Percentiles rank a stretch among this genome's conserved stretches.
Evolutionary conservation across 2,888 invertebrate species (phyloP).

Genomic region (Dynastes tityus): DNA sequence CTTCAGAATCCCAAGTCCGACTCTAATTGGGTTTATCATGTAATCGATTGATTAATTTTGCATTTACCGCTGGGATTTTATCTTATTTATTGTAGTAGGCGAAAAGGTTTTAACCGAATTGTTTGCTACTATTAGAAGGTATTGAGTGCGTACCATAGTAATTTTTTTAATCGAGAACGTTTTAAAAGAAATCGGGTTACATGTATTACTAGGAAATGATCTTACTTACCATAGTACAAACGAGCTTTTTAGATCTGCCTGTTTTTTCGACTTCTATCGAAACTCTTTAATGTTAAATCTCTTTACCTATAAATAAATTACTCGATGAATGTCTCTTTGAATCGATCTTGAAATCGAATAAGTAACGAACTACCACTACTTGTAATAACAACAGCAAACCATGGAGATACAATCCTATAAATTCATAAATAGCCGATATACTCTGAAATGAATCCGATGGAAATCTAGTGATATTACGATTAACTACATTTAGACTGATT

Average conservation of each 20-base stretch:
- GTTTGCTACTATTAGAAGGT: neutral
- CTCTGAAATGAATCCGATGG: constrained; percentile 12
- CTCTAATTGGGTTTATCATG: too few species aligned
- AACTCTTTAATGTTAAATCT: constrained; percentile 6
- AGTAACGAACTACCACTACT: neutral
- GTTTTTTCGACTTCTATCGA: constrained; percentile 17
- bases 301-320: constrained; percentile 9
- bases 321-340: neutral
- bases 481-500: constrained; percentile 50
- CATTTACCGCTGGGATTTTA: constrained; percentile 12
- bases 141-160: constrained; percentile 1
- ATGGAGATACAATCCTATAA: constrained; percentile 35
- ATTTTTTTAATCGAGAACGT: constrained; percentile 1
- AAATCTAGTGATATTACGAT: constrained; percentile 40
- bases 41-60: neutral
- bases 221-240: constrained; percentile 29
- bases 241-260: constrained; percentile 24
- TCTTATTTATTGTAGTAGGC: neutral
- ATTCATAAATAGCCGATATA: constrained; percentile 6
- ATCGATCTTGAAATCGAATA: neutral
- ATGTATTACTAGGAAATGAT: constrained; percentile 8
- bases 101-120: neutral
- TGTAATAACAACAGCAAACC: constrained; percentile 9
- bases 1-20: too few species aligned
- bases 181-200: neutral